phyloP scores from a whole-genome alignment of 2,797 vertebrate species.

The Girardinus metallicus region DNA sequence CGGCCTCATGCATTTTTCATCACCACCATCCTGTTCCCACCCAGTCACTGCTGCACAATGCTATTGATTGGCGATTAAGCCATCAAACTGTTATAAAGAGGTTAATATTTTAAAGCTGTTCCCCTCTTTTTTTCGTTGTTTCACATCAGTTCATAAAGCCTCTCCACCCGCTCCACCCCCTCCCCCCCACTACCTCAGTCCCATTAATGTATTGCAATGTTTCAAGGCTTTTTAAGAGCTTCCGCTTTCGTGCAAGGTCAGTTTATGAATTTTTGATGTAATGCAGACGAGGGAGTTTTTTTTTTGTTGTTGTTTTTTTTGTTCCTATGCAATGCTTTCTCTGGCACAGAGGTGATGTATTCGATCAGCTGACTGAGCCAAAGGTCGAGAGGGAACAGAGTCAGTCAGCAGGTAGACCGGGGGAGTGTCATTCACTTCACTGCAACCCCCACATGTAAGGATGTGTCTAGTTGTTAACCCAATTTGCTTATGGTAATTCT shows the following conservation, averaged over 20 bases:
- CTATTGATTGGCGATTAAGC: conserved; percentile 89
- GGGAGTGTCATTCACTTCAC: conserved; percentile 42
- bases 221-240: conserved; percentile 55
- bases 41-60: conserved; percentile 75
- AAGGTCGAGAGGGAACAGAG: conserved; percentile 54
- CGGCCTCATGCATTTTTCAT: conserved; percentile 89
- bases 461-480: conserved; percentile 70
- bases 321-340: conserved; percentile 41
- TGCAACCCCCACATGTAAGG: conserved; percentile 40
- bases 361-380: conserved; percentile 64
- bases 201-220: conserved; percentile 39
- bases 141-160: conserved; percentile 82
- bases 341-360: conserved; percentile 37
- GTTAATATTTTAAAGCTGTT: conserved; percentile 84
- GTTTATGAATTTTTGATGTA: conserved; percentile 73
- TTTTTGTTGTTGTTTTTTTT: background rate
- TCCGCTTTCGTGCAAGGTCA: conserved; percentile 50
- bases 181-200: background rate
- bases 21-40: conserved; percentile 68
- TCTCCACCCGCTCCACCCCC: conserved; percentile 54
- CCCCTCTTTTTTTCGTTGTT: conserved; percentile 39
- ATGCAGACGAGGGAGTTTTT: conserved; percentile 38
- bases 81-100: conserved; percentile 87
- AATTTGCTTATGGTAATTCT: conserved; percentile 76
- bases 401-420: conserved; percentile 54